phyloP scores from a whole-genome alignment of 1,140 invertebrate species.

The Saccostrea glomerata region DNA sequence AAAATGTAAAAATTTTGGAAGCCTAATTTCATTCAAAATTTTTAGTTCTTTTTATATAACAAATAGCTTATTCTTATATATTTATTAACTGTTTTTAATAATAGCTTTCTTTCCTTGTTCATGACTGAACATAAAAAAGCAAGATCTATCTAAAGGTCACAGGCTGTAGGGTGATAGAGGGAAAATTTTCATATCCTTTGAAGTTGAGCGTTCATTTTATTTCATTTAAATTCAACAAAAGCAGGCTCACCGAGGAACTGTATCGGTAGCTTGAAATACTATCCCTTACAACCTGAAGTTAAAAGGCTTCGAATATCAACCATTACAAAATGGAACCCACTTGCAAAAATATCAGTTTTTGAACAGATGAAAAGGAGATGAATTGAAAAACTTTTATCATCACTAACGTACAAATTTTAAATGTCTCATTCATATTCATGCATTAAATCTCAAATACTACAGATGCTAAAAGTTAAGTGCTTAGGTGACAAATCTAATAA shows the following conservation, averaged over 20 bases:
- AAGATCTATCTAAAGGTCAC: slow-evolving; percentile 10
- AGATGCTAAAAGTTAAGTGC: too few species aligned
- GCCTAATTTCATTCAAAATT: neutral
- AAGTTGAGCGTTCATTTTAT: slow-evolving; percentile 19
- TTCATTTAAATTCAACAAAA: slow-evolving; percentile 33
- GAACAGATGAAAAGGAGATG: neutral
- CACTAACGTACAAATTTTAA: neutral
- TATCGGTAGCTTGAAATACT: slow-evolving; percentile 16
- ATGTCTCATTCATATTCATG: neutral
- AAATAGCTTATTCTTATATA: neutral
- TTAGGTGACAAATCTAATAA: neutral
- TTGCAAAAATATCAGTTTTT: neutral
- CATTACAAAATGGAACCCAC: neutral
- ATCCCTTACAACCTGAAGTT: slow-evolving; percentile 13
- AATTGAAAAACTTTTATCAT: neutral
- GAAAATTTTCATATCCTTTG: neutral
- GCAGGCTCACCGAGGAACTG: neutral
- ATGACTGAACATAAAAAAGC: neutral
- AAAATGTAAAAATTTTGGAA: too few species aligned
- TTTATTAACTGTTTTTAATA: neutral
- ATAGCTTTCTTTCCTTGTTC: neutral
- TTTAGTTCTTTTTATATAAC: neutral
- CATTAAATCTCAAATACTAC: too few species aligned
- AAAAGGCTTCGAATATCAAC: neutral
- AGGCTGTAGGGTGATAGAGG: neutral